Evolutionary conservation across 2,797 vertebrate genomes (phyloP).

Genomic region (Thalassophryne amazonica): DNA sequence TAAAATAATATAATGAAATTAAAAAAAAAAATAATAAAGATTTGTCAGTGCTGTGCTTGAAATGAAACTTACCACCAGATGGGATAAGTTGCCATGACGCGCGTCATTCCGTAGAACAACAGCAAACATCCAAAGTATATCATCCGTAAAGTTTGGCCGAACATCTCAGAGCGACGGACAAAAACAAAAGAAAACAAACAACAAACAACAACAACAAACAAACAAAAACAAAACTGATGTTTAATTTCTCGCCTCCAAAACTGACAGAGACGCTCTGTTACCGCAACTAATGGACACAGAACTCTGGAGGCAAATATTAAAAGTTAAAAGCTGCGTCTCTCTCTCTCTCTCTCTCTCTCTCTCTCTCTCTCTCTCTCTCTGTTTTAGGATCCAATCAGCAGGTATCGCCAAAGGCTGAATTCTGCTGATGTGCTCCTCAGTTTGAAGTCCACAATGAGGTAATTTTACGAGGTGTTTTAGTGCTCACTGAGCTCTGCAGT

Average conservation of each 20-base stretch:
- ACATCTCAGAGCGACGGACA: slow-evolving; percentile 57
- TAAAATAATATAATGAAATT: too few relatives aligned
- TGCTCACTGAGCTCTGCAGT: slow-evolving; percentile 87
- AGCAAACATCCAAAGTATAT: slow-evolving; percentile 90
- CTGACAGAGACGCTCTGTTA: slow-evolving; percentile 62
- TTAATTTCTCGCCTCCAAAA: slow-evolving; percentile 40
- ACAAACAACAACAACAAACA: slow-evolving; percentile 1
- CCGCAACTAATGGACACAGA: slow-evolving; percentile 75
- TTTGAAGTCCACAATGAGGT: slow-evolving; percentile 77
- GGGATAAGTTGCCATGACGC: slow-evolving; percentile 92
- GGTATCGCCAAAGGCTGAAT: slow-evolving; percentile 86
- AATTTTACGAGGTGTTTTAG: slow-evolving; percentile 87
- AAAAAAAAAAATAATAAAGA: not conserved
- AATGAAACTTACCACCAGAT: slow-evolving; percentile 96
- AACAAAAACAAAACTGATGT: slow-evolving; percentile 27
- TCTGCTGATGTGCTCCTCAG: slow-evolving; percentile 79
- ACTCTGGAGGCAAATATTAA: slow-evolving; percentile 79
- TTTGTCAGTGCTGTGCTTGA: slow-evolving; percentile 30
- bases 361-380: too few relatives aligned
- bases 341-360: too few relatives aligned
- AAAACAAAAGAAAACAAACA: slow-evolving; percentile 8
- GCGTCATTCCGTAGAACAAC: slow-evolving; percentile 86
- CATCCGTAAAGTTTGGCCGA: slow-evolving; percentile 84
- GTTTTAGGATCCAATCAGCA: slow-evolving; percentile 85
- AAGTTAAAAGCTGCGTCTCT: slow-evolving; percentile 81